Evolutionary conservation across 2,888 invertebrate species (phyloP), one percentile per base, ranked within the genome.

Genomic region (Phortica okadai): DNA sequence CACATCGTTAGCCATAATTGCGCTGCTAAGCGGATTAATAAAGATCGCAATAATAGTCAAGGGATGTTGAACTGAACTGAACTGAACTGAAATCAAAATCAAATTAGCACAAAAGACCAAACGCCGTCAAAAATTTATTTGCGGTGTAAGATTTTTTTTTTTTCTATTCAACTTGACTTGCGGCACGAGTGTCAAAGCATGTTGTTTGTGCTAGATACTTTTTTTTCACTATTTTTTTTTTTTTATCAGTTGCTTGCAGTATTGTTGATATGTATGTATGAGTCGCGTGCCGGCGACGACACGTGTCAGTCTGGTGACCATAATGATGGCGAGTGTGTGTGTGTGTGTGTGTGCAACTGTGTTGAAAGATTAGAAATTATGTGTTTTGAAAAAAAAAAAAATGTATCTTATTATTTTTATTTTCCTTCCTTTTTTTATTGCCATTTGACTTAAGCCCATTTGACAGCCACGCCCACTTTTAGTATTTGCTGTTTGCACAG

Each of bases 11-110:
- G 78, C 81, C 81, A 79, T 83, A 82, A 84, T 81, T 83, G 84
- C 79, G 82, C 82, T 84, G 81, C 84, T 89, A 89, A 89, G 82
- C 84, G 82, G 89, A 84, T 90, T 90, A 89, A 82, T 79, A 79
- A 84, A 79, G 80, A 82, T 85, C 80, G 80, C 73, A 69, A 69
- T 75, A 74, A 74, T 58, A 76, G 77, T 77, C 82, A 77, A 67
- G 69, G 72, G 75, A 73, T 77, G 77, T 62, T 62, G 14, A 21
- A 74, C 50, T 21, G 21, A 21, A 21, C 50, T 21, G 21, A 21
- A 21, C 50, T 62, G 14, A 21, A 74, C 50, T 62, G 69, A 82
- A 79, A 89, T 89, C 83, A 89, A 88, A 87, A 88, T 86, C 88
- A 89, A 89, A 89, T 89, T 89, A 89, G 89, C 83, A 82, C 73